These are phyloP conservation scores for Bradypus variegatus DNA, from an alignment of 2,797 vertebrate species.

Conservation along the genomic window DNA sequence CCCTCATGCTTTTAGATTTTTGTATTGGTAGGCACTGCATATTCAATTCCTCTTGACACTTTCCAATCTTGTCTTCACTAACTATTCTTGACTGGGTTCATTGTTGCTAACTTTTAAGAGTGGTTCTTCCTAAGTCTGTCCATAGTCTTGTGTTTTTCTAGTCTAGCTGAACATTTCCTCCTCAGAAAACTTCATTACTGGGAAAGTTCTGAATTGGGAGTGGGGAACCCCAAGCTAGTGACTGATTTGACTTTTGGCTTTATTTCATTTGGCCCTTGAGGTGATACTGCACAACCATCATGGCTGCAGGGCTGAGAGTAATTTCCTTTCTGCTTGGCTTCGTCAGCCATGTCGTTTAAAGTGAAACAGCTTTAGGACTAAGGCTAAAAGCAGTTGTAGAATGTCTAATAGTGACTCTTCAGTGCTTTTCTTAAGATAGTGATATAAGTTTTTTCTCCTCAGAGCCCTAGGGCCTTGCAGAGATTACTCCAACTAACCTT, in stretches of 20 bases:
- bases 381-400: not conserved
- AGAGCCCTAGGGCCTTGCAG: not conserved
- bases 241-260: conserved; percentile 56
- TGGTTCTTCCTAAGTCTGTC: conserved; percentile 10
- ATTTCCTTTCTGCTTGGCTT: conserved; percentile 43
- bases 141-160: conserved; percentile 43
- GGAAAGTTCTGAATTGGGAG: conserved; percentile 52
- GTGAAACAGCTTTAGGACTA: conserved; percentile 4
- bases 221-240: conserved; percentile 49
- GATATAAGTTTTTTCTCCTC: not conserved
- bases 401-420: not conserved
- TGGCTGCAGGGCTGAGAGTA: not conserved
- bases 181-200: conserved; percentile 64
- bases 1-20: not conserved
- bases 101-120: conserved; percentile 44
- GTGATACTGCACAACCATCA: not conserved
- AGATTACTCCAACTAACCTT: not conserved
- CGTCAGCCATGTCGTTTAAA: not conserved
- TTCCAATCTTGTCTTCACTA: conserved; percentile 25
- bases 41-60: not conserved
- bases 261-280: conserved; percentile 54
- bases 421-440: not conserved
- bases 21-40: conserved; percentile 6
- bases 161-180: conserved; percentile 60
- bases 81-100: conserved; percentile 35